Conservation (phyloP, 2,888 invertebrate genomes). For the Spisula solida region DNA sequence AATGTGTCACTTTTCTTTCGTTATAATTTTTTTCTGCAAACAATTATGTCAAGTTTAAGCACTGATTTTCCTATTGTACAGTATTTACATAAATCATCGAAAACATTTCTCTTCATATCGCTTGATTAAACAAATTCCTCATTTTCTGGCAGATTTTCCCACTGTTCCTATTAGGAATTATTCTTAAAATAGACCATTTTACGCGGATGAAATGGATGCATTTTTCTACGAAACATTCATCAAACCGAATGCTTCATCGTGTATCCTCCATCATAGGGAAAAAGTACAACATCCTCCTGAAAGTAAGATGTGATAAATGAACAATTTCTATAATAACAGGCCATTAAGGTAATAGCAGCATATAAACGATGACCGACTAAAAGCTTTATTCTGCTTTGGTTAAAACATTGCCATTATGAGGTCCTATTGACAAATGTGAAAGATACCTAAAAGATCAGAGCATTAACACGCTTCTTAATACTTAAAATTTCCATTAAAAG, state of each 20-base stretch:
- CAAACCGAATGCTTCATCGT: conserved; percentile 30
- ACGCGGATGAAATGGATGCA: conserved; percentile 23
- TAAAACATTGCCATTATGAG: conserved; percentile 69
- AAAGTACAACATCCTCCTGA: conserved; percentile 36
- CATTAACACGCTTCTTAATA: conserved; percentile 62
- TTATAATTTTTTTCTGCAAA: not conserved
- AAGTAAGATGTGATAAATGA: conserved; percentile 65
- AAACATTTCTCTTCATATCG: not conserved
- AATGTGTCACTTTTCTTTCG: not conserved
- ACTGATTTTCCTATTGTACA: not conserved
- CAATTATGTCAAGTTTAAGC: conserved; percentile 7
- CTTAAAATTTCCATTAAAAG: conserved; percentile 70
- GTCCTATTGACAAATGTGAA: conserved; percentile 72
- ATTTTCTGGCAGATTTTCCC: conserved; percentile 28
- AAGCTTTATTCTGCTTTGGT: conserved; percentile 71
- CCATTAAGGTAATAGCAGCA: conserved; percentile 62
- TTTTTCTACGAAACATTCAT: conserved; percentile 37
- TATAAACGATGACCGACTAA: conserved; percentile 69
- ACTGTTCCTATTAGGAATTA: conserved; percentile 12
- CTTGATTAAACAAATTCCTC: conserved; percentile 28
- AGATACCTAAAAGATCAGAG: conserved; percentile 63
- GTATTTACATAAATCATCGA: conserved; percentile 20
- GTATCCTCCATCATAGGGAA: conserved; percentile 42
- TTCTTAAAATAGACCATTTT: conserved; percentile 34
- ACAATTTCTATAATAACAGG: conserved; percentile 69